Percentiles rank a stretch among this genome's conserved stretches.
Evolutionary conservation across 2,797 vertebrate species (phyloP).

Genomic region (Pteronotus mesoamericanus): DNA sequence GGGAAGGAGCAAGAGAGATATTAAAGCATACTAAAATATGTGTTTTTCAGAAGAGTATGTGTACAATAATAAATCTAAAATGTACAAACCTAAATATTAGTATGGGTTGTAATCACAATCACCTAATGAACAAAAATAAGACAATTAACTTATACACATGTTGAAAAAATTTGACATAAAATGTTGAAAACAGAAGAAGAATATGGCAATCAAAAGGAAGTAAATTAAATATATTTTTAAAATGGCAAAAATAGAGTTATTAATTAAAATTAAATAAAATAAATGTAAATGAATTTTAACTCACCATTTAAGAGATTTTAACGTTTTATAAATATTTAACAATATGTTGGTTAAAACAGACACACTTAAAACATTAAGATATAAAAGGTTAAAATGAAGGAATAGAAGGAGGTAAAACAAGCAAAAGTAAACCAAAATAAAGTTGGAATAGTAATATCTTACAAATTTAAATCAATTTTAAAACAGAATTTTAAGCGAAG

Average conservation of each 20-base stretch:
- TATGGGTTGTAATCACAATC: background rate
- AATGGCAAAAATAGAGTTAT: background rate
- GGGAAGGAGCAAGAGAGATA: background rate
- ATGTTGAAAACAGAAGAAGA: background rate
- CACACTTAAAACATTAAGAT: background rate
- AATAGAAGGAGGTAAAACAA: background rate
- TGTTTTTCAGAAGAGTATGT: background rate
- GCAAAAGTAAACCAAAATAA: background rate
- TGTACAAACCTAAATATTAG: background rate
- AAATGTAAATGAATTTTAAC: background rate
- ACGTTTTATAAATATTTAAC: background rate
- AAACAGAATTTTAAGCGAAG: background rate
- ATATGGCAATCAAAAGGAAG: background rate
- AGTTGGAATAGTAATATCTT: background rate
- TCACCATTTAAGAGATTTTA: background rate
- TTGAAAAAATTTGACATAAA: background rate
- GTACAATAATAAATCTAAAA: background rate
- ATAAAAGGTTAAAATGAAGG: background rate
- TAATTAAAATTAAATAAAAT: background rate
- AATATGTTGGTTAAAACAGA: background rate
- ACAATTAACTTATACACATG: background rate
- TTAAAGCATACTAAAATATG: background rate
- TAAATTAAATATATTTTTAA: background rate
- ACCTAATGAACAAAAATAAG: background rate
- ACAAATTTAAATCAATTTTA: background rate